These are phyloP conservation scores for Macrostomum lignano DNA, from an alignment of 1,140 invertebrate genomes.

Conservation along the genomic window DNA sequence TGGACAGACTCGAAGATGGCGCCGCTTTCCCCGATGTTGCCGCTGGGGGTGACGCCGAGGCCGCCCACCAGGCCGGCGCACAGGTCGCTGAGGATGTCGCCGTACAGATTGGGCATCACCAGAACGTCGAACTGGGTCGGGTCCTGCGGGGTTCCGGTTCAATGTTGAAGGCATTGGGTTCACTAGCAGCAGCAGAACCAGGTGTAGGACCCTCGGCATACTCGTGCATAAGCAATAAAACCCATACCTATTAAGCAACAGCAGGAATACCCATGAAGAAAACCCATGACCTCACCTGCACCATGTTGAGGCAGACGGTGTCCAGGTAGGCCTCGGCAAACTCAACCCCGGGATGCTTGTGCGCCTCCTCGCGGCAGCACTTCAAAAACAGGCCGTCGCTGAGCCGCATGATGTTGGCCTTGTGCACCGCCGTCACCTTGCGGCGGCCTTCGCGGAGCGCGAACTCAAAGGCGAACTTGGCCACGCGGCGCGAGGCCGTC, in stretches of 20 bases:
- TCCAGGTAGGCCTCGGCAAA: slow-evolving; percentile 95
- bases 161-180: too few relatives aligned
- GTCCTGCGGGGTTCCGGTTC: slow-evolving; percentile 60
- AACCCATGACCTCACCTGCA: slow-evolving; percentile 20
- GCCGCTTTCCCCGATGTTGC: slow-evolving; percentile 86
- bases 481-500: slow-evolving; percentile 70
- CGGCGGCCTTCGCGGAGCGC: slow-evolving; percentile 63
- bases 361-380: slow-evolving; percentile 70
- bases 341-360: slow-evolving; percentile 65
- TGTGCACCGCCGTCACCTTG: slow-evolving; percentile 95
- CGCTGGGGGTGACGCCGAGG: slow-evolving; percentile 80
- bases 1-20: slow-evolving; percentile 99
- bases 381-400: slow-evolving; percentile 88
- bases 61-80: slow-evolving; percentile 93
- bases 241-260: neutral
- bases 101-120: slow-evolving; percentile 95
- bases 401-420: slow-evolving; percentile 99
- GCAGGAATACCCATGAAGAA: neutral
- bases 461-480: slow-evolving; percentile 93
- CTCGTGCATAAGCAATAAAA: too few relatives aligned
- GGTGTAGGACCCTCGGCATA: too few relatives aligned
- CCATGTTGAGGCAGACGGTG: slow-evolving; percentile 83
- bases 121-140: slow-evolving; percentile 82
- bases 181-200: slow-evolving; percentile 44
- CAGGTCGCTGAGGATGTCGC: slow-evolving; percentile 90